A percentile compares a stretch with the other conserved stretches of the same genome.
Evolutionary conservation across 2,797 vertebrate species (phyloP).

Genomic region (Siniperca obscura): DNA sequence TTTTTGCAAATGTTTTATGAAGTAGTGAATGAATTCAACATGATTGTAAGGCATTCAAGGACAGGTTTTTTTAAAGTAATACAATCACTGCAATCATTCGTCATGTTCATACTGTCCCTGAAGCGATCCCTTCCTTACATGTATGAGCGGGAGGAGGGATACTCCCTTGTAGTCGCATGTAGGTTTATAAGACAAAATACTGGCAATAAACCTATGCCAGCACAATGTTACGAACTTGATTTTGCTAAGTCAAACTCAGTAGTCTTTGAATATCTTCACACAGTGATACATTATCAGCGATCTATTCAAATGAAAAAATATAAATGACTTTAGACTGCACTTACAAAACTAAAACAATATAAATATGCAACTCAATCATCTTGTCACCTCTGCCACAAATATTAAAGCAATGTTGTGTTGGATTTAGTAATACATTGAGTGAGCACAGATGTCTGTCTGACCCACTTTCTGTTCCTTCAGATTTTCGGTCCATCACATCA

Average conservation of each 20-base stretch:
- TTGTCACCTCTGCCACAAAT: neutral
- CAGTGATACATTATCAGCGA: too few relatives aligned
- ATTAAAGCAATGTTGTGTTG: neutral
- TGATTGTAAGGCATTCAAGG: neutral
- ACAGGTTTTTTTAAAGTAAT: neutral
- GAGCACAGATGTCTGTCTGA: constrained; percentile 7
- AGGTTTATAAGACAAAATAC: neutral
- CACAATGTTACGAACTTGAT: neutral
- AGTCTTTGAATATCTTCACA: neutral
- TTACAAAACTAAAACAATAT: neutral
- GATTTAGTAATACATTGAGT: neutral
- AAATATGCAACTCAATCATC: neutral
- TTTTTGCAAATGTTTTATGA: neutral
- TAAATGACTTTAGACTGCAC: neutral
- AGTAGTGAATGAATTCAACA: neutral
- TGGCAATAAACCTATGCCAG: neutral
- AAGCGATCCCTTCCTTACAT: neutral
- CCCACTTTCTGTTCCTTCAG: constrained; percentile 15
- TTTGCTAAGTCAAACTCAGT: neutral
- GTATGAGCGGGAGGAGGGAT: neutral
- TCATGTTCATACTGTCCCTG: neutral
- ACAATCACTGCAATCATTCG: neutral
- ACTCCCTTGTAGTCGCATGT: too few relatives aligned
- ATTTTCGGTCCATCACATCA: constrained; percentile 27
- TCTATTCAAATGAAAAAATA: neutral